Conservation (phyloP, 2,888 invertebrate genomes). For the Rhorus exstirpatorius region DNA sequence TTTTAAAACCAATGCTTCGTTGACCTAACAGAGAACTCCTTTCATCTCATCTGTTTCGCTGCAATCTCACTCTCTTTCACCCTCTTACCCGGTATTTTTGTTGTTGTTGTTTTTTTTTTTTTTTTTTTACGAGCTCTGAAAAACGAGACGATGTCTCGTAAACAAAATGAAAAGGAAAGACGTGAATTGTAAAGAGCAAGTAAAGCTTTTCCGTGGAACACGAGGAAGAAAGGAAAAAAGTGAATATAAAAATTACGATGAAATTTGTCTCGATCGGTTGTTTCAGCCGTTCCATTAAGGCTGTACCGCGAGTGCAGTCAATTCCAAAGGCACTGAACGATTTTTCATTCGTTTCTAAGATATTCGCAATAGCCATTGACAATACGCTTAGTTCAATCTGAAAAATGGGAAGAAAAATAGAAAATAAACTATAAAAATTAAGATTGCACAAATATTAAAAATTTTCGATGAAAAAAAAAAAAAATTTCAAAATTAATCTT, state of each 20-base stretch:
- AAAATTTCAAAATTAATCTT: too few relatives aligned
- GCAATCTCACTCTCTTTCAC: slow-evolving; percentile 26
- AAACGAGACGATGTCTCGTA: slow-evolving; percentile 35
- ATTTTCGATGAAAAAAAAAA: too few relatives aligned
- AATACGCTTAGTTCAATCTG: not conserved
- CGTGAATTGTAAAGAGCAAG: slow-evolving; percentile 4
- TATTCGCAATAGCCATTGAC: not conserved
- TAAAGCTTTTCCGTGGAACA: slow-evolving; percentile 14
- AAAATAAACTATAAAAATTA: too few relatives aligned
- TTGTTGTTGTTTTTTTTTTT: too few relatives aligned
- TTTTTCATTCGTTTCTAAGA: slow-evolving; percentile 3
- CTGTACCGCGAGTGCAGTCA: slow-evolving; percentile 5
- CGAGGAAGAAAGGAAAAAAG: slow-evolving; percentile 7
- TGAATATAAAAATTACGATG: slow-evolving; percentile 34
- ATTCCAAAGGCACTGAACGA: not conserved
- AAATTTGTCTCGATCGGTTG: slow-evolving; percentile 36
- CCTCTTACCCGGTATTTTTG: not conserved
- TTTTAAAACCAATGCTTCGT: slow-evolving; percentile 33
- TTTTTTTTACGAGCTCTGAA: slow-evolving; percentile 35
- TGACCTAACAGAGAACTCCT: slow-evolving; percentile 74
- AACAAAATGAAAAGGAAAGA: slow-evolving; percentile 26
- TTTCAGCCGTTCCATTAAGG: slow-evolving; percentile 44
- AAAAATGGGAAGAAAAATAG: not conserved
- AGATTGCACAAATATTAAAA: too few relatives aligned
- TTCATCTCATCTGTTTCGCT: slow-evolving; percentile 71